Percentiles rank a stretch among this genome's conserved stretches.
These are phyloP conservation scores for Bemisia tabaci DNA, from an alignment of 1,140 invertebrate genomes.

Conservation along the genomic window DNA sequence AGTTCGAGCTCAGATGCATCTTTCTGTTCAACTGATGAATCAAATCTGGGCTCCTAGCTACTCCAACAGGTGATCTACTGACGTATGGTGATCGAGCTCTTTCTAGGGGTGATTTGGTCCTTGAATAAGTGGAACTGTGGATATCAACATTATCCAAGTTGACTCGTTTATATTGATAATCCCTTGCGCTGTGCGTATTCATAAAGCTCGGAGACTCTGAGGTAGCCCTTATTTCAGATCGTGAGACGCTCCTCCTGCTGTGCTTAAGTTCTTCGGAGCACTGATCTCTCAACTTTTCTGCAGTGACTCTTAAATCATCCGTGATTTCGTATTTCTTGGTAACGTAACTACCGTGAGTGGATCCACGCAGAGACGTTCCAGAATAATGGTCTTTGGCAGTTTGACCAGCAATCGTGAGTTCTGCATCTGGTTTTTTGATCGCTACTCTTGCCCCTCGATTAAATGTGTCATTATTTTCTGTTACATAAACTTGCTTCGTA, in stretches of 20 bases:
- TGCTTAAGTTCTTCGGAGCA: neutral
- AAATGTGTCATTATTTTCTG: constrained; percentile 4
- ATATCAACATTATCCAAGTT: no score
- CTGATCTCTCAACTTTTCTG: neutral
- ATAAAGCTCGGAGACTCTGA: neutral
- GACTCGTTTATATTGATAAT: neutral
- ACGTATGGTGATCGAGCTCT: neutral
- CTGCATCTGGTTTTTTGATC: no score
- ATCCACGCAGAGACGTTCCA: no score
- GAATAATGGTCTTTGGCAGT: no score
- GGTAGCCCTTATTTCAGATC: neutral
- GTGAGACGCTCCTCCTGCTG: neutral
- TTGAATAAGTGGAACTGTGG: no score
- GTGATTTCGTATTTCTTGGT: neutral
- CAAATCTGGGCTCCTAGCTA: neutral
- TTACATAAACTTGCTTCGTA: neutral
- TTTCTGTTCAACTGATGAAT: neutral
- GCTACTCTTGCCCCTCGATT: neutral
- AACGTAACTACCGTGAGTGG: no score
- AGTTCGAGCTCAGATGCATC: neutral
- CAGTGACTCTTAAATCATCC: neutral
- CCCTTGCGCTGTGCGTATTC: neutral
- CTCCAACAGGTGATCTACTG: neutral
- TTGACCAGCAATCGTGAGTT: no score
- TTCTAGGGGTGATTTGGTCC: neutral